A percentile compares a stretch with the other conserved stretches of the same genome.
These are phyloP conservation scores for Sitodiplosis mosellana DNA, from an alignment of 1,140 invertebrate genomes.

Conservation along the genomic window DNA sequence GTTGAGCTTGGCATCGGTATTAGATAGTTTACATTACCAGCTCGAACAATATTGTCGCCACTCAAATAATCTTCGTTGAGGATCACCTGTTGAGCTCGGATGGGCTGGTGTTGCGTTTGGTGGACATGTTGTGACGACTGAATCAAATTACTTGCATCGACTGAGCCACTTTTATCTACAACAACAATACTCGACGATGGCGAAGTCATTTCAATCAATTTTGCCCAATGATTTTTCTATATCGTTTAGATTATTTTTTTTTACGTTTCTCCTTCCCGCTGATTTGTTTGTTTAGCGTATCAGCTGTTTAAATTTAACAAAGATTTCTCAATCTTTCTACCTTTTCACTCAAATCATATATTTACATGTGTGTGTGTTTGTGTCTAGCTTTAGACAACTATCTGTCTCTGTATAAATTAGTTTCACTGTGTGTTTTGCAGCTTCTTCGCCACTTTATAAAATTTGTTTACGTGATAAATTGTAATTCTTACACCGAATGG, in stretches of 20 bases:
- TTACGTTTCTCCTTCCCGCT: neutral
- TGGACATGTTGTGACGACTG: neutral
- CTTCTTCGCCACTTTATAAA: too few species aligned
- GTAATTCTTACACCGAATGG: too few species aligned
- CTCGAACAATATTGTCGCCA: neutral
- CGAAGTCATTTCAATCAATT: constrained; percentile 6
- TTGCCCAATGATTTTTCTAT: neutral
- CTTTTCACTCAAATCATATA: too few species aligned
- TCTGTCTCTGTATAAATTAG: too few species aligned
- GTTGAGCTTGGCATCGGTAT: neutral
- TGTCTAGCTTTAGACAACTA: too few species aligned
- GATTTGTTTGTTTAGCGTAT: neutral
- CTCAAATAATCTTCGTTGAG: constrained; percentile 1
- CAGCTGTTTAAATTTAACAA: neutral
- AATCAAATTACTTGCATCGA: neutral
- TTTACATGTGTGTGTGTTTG: too few species aligned
- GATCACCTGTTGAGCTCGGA: neutral
- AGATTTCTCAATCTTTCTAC: neutral
- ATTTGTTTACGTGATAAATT: too few species aligned
- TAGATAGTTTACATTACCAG: constrained; percentile 1
- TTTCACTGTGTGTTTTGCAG: too few species aligned
- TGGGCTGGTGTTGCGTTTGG: neutral
- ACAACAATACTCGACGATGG: constrained; percentile 8
- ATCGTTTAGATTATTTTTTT: neutral
- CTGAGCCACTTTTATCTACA: constrained; percentile 5